These are phyloP conservation scores for Ectropis crepuscularia DNA, from an alignment of 2,888 invertebrate species.

Conservation along the genomic window DNA sequence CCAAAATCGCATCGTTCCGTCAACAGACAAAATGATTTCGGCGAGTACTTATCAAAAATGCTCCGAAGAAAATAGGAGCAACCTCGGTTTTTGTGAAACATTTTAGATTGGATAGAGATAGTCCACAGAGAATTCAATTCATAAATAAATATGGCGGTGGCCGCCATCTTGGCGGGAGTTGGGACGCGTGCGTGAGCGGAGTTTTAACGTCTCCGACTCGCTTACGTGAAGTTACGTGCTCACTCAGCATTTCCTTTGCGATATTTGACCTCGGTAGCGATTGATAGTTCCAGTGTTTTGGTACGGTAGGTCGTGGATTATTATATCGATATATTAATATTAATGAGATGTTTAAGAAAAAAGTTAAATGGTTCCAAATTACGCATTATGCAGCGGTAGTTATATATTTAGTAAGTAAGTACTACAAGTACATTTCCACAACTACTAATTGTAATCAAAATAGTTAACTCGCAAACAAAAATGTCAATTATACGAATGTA, in stretches of 20 bases:
- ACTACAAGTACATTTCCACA: too few relatives aligned
- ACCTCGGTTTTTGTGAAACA: constrained; percentile 25
- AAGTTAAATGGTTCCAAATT: too few relatives aligned
- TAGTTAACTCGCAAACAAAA: too few relatives aligned
- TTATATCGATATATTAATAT: not conserved
- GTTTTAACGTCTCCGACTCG: constrained; percentile 44
- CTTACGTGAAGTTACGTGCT: constrained; percentile 19
- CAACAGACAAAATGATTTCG: constrained; percentile 12
- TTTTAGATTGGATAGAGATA: constrained; percentile 58
- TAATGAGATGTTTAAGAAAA: too few relatives aligned
- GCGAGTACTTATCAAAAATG: constrained; percentile 12
- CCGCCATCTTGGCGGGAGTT: constrained; percentile 56
- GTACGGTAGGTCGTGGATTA: constrained; percentile 27
- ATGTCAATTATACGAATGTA: too few relatives aligned
- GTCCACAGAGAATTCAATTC: constrained; percentile 59
- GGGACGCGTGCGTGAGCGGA: constrained; percentile 57
- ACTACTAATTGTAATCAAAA: too few relatives aligned
- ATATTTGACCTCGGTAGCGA: constrained; percentile 22
- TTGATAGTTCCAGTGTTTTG: constrained; percentile 5
- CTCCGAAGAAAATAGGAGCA: not conserved
- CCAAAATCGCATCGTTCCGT: constrained; percentile 11
- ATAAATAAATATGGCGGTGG: constrained; percentile 65
- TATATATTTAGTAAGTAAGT: too few relatives aligned
- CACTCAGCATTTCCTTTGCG: constrained; percentile 22
- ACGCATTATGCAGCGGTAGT: too few relatives aligned